A percentile compares a stretch with the other conserved stretches of the same genome.
Conservation (phyloP, 2,888 invertebrate species). For the Chrysolina americana region DNA sequence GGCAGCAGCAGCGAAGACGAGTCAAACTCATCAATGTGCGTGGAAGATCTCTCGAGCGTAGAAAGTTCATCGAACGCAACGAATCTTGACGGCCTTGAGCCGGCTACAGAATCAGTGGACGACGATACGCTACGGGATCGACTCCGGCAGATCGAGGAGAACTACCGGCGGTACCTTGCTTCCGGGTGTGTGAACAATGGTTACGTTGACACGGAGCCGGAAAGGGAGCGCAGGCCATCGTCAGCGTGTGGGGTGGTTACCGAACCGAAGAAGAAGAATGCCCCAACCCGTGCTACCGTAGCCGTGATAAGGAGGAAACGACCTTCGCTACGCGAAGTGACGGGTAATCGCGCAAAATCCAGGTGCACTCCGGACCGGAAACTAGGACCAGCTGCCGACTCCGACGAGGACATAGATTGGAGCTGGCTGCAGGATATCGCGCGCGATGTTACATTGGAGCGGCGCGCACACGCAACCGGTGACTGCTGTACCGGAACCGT, state of each 20-base stretch:
- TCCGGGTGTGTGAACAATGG: conserved; percentile 59
- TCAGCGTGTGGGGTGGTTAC: conserved; percentile 54
- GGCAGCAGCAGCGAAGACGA: conserved; percentile 49
- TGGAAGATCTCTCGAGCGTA: conserved; percentile 44
- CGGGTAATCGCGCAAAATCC: conserved; percentile 30
- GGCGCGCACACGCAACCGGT: conserved; percentile 61
- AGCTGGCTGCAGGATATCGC: conserved; percentile 64
- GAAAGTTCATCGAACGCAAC: conserved; percentile 41
- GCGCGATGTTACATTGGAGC: conserved; percentile 54
- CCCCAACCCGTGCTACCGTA: conserved; percentile 51
- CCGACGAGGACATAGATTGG: conserved; percentile 65
- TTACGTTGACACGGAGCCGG: conserved; percentile 56
- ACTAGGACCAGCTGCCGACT: conserved; percentile 58
- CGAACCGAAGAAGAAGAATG: conserved; percentile 51
- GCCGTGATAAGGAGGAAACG: conserved; percentile 55
- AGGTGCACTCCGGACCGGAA: conserved; percentile 58
- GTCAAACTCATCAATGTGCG: conserved; percentile 40
- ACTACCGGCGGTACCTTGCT: conserved; percentile 60
- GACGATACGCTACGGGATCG: conserved; percentile 54
- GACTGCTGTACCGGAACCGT: conserved; percentile 64
- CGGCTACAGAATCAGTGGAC: conserved; percentile 25
- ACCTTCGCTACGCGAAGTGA: conserved; percentile 42
- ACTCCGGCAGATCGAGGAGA: conserved; percentile 60
- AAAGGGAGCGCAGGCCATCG: conserved; percentile 49
- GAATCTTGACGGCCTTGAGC: conserved; percentile 34